phyloP scores from a whole-genome alignment of 1,140 invertebrate species.

The Hesperophylax magnus region DNA sequence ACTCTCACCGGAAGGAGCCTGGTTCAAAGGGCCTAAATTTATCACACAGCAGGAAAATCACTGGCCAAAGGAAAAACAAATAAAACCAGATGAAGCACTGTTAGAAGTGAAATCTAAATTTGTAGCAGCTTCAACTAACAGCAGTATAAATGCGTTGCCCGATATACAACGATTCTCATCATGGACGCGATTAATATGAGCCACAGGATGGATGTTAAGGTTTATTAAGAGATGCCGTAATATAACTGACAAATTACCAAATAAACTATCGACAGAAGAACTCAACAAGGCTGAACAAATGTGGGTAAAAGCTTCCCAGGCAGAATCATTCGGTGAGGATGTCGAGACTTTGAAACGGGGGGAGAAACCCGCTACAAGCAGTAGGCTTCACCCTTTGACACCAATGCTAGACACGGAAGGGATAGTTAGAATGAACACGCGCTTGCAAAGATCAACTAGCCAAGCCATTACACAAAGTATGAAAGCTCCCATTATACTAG shows the following conservation, averaged over 20 bases:
- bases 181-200: background rate
- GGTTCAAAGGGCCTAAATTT: no score
- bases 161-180: conserved; percentile 26
- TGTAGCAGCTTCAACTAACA: no score
- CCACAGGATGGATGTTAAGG: background rate
- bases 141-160: conserved; percentile 39
- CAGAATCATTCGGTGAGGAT: background rate
- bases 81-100: no score
- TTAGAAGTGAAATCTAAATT: no score
- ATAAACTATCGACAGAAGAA: background rate
- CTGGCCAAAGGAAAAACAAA: no score
- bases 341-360: background rate
- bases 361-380: background rate
- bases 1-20: no score
- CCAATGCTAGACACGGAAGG: background rate
- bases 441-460: background rate
- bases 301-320: background rate
- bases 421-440: background rate
- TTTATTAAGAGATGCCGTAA: background rate
- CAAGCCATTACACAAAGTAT: no score
- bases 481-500: no score
- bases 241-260: background rate
- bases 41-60: no score
- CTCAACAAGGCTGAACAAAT: background rate
- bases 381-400: no score